Conservation (phyloP, 2,113 vertebrate species). For the Rhinoderma darwinii region DNA sequence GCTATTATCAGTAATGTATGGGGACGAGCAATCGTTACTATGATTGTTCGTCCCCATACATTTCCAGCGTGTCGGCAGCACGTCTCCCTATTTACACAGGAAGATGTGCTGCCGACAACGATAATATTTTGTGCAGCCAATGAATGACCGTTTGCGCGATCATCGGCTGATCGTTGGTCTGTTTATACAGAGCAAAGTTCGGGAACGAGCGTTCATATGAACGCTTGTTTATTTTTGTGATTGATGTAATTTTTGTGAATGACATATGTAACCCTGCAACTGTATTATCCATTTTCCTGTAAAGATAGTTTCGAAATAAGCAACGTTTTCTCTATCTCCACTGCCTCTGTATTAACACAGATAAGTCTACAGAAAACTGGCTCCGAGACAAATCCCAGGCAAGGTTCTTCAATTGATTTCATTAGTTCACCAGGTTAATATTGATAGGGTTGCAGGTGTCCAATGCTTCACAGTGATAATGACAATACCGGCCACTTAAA, state of each 20-base stretch:
- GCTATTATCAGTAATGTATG: no score
- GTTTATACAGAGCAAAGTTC: no score
- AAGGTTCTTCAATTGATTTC: slow-evolving; percentile 74
- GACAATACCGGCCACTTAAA: slow-evolving; percentile 75
- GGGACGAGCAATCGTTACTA: no score
- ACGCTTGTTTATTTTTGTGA: no score
- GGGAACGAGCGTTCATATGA: no score
- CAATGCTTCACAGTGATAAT: slow-evolving; percentile 72
- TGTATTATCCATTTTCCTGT: background rate
- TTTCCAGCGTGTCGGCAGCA: no score
- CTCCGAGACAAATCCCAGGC: slow-evolving; percentile 62
- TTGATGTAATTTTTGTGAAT: background rate
- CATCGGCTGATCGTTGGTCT: no score
- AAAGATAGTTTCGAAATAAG: background rate
- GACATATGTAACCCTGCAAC: background rate
- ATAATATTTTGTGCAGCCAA: no score
- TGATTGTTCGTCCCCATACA: no score
- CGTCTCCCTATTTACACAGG: no score
- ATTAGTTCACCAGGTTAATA: slow-evolving; percentile 74
- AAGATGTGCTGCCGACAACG: no score
- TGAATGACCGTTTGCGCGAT: no score
- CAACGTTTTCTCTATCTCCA: background rate
- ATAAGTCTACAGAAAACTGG: background rate
- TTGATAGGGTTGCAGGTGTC: slow-evolving; percentile 64
- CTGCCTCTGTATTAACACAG: background rate